Conservation (phyloP, 2,797 vertebrate species). For the Hapalemur alaotrensis region DNA sequence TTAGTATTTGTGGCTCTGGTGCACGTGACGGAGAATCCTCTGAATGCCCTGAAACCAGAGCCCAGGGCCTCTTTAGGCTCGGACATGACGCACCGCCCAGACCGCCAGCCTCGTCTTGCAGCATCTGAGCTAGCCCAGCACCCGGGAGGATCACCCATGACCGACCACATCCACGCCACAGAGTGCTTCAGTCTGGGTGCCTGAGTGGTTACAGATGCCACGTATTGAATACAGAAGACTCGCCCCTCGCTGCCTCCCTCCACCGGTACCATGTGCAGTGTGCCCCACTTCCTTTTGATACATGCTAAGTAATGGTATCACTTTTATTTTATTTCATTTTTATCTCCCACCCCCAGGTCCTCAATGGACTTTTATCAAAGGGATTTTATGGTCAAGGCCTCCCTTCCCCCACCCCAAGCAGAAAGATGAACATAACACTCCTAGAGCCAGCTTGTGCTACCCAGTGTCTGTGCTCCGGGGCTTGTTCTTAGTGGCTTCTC, state of each 20-base stretch:
- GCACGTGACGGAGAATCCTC: not conserved
- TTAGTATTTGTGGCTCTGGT: slow-evolving; percentile 41
- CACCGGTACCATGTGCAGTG: not conserved
- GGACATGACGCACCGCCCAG: not conserved
- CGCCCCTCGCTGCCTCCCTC: fast-evolving
- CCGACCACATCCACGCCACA: slow-evolving; percentile 47
- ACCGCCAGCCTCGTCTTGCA: slow-evolving; percentile 13
- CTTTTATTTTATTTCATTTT: slow-evolving; percentile 5
- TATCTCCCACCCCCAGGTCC: not conserved
- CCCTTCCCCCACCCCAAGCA: not conserved
- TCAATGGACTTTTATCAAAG: slow-evolving; percentile 34
- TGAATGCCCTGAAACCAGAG: slow-evolving; percentile 29
- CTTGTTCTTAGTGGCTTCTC: not conserved
- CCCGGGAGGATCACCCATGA: not conserved
- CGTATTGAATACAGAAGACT: not conserved
- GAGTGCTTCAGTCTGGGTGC: not conserved
- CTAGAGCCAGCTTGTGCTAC: not conserved
- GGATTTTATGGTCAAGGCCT: not conserved
- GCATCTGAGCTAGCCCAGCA: slow-evolving; percentile 3
- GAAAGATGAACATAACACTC: not conserved
- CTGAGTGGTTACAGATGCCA: slow-evolving; percentile 54
- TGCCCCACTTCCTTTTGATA: slow-evolving; percentile 55
- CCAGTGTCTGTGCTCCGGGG: not conserved
- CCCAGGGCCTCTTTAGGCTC: not conserved
- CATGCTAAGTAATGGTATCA: not conserved